Percentiles rank a stretch among this genome's conserved stretches.
Conservation (phyloP, 2,888 invertebrate species). For the Hypomecis punctinalis region DNA sequence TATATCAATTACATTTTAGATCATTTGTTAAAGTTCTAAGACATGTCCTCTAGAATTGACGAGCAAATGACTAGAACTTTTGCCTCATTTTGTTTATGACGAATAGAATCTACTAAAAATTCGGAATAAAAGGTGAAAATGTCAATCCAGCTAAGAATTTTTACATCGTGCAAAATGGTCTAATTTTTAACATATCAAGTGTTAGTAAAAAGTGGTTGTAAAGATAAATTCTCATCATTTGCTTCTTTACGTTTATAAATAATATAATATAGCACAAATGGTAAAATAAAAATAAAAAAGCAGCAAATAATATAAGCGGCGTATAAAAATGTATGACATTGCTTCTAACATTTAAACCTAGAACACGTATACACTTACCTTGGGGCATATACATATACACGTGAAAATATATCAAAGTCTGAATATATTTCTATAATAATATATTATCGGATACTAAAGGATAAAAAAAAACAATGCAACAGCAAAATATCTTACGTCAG, state of each 20-base stretch:
- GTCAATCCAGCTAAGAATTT: background rate
- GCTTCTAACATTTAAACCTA: slow-evolving; percentile 59
- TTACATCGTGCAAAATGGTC: slow-evolving; percentile 6
- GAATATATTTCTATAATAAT: slow-evolving; percentile 30
- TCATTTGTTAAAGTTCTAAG: slow-evolving; percentile 28
- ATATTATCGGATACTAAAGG: slow-evolving; percentile 30
- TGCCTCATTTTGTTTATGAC: slow-evolving; percentile 12
- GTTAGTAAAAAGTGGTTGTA: slow-evolving; percentile 9
- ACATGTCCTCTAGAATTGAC: slow-evolving; percentile 51
- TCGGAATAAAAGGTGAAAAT: background rate
- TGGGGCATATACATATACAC: slow-evolving; percentile 35
- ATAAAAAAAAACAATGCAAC: slow-evolving; percentile 52
- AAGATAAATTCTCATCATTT: slow-evolving; percentile 55
- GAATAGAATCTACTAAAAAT: slow-evolving; percentile 7
- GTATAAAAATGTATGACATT: slow-evolving; percentile 54
- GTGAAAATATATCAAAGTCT: slow-evolving; percentile 42
- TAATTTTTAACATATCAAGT: slow-evolving; percentile 4
- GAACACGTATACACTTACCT: slow-evolving; percentile 56
- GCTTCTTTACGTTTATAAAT: slow-evolving; percentile 44
- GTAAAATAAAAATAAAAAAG: slow-evolving; percentile 63
- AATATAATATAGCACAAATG: slow-evolving; percentile 40
- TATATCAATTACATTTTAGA: slow-evolving; percentile 7
- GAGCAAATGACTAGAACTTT: slow-evolving; percentile 54
- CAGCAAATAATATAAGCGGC: slow-evolving; percentile 75
- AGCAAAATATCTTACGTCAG: slow-evolving; percentile 58